Conservation (phyloP, 2,797 vertebrate genomes). For the Setipinna tenuifilis region DNA sequence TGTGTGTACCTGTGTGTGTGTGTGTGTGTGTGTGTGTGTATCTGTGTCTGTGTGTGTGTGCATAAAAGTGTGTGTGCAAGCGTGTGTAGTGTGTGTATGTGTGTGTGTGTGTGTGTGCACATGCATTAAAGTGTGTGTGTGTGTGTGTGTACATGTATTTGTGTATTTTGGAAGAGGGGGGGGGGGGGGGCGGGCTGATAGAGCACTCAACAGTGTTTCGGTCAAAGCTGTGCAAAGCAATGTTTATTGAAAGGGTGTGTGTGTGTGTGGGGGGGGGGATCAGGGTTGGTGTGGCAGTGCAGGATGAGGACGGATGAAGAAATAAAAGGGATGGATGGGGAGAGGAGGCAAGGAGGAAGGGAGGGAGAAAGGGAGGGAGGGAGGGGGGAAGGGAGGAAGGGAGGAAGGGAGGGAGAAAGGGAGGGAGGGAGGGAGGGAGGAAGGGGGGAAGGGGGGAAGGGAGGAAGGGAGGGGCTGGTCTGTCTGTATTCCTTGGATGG, state of each 20-base stretch:
- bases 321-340: neutral
- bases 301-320: neutral
- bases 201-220: constrained; percentile 15
- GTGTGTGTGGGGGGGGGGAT: constrained; percentile 30
- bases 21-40: neutral
- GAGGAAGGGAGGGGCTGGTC: constrained; percentile 56
- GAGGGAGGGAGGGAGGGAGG: neutral
- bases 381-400: neutral
- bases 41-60: neutral
- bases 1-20: constrained; percentile 40
- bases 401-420: neutral
- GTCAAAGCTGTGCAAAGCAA: constrained; percentile 30
- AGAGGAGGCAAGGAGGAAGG: neutral
- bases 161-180: neutral
- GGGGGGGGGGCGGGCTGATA: neutral
- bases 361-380: constrained; percentile 8
- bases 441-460: too few species aligned
- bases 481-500: constrained; percentile 45
- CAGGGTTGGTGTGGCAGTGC: neutral
- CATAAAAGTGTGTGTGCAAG: neutral
- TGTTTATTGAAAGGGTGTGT: constrained; percentile 9
- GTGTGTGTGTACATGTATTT: neutral
- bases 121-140: too few species aligned
- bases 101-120: neutral
- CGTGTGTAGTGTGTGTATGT: neutral